phyloP scores from a whole-genome alignment of 2,888 invertebrate species.

The Drosophila paramelanica region DNA sequence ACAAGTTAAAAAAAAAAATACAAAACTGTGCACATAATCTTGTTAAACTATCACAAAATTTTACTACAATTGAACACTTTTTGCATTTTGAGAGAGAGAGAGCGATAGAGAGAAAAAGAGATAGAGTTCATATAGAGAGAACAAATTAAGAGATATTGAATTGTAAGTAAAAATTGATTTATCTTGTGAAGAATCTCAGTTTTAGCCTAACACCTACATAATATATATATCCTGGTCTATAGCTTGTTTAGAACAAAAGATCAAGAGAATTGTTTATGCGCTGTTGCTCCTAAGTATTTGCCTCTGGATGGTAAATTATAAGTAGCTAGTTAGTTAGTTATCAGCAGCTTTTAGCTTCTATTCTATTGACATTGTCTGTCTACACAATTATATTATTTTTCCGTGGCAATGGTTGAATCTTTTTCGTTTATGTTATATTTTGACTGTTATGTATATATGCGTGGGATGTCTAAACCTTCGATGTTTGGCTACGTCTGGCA shows the following conservation, averaged over 20 bases:
- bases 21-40: slow-evolving; percentile 38
- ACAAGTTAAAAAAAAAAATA: slow-evolving; percentile 18
- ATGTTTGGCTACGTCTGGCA: background rate
- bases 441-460: slow-evolving; percentile 30
- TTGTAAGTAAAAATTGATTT: background rate
- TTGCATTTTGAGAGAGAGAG: slow-evolving; percentile 38
- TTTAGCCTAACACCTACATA: background rate
- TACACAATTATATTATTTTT: background rate
- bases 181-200: slow-evolving; percentile 6
- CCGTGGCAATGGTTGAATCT: slow-evolving; percentile 20
- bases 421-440: slow-evolving; percentile 13
- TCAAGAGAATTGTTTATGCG: slow-evolving; percentile 1
- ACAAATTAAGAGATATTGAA: background rate
- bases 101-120: background rate
- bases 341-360: slow-evolving; percentile 59
- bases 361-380: slow-evolving; percentile 49
- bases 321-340: slow-evolving; percentile 39
- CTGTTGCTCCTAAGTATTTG: slow-evolving; percentile 18
- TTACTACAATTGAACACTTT: slow-evolving; percentile 67
- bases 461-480: slow-evolving; percentile 5
- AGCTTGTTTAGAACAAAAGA: slow-evolving; percentile 5
- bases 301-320: slow-evolving; percentile 46
- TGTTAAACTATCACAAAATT: slow-evolving; percentile 67
- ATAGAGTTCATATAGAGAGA: background rate
- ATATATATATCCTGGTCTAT: background rate